Percentiles rank a stretch among this genome's conserved stretches.
phyloP scores from a whole-genome alignment of 2,888 invertebrate genomes.

The Arrhopalites spinosus region DNA sequence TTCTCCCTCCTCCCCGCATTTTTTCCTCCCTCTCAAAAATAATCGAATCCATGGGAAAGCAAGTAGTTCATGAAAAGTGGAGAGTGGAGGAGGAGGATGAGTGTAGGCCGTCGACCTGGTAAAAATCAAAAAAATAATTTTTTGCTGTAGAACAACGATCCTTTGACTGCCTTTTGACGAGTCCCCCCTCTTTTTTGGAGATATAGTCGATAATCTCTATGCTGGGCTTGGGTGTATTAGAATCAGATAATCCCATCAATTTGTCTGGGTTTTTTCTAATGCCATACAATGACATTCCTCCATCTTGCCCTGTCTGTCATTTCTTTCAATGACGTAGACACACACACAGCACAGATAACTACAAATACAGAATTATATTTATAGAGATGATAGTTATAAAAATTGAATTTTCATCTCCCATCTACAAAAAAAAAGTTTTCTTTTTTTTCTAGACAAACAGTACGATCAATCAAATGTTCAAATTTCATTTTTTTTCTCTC shows the following conservation, averaged over 20 bases:
- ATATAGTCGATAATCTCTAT: too few species aligned
- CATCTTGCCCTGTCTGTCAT: too few species aligned
- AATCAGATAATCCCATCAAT: slow-evolving; percentile 1
- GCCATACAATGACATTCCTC: too few species aligned
- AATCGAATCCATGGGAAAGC: slow-evolving; percentile 14
- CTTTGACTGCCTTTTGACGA: slow-evolving; percentile 3
- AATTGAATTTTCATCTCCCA: too few species aligned
- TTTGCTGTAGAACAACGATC: background rate
- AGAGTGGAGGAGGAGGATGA: background rate
- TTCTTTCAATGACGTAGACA: too few species aligned
- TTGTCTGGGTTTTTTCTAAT: background rate
- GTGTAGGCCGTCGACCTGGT: slow-evolving; percentile 17
- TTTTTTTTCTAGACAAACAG: too few species aligned
- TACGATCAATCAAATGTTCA: too few species aligned
- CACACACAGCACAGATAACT: too few species aligned
- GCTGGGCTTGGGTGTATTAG: background rate
- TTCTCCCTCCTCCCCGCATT: background rate
- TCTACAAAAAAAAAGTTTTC: too few species aligned
- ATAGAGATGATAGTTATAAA: too few species aligned
- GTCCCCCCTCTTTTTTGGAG: background rate
- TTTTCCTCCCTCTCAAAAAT: background rate
- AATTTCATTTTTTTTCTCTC: too few species aligned
- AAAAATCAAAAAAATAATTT: slow-evolving; percentile 6
- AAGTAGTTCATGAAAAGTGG: background rate
- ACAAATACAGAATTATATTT: too few species aligned